Evolutionary conservation across 2,888 invertebrate genomes (phyloP).

Genomic region (Sepioteuthis lessoniana): DNA sequence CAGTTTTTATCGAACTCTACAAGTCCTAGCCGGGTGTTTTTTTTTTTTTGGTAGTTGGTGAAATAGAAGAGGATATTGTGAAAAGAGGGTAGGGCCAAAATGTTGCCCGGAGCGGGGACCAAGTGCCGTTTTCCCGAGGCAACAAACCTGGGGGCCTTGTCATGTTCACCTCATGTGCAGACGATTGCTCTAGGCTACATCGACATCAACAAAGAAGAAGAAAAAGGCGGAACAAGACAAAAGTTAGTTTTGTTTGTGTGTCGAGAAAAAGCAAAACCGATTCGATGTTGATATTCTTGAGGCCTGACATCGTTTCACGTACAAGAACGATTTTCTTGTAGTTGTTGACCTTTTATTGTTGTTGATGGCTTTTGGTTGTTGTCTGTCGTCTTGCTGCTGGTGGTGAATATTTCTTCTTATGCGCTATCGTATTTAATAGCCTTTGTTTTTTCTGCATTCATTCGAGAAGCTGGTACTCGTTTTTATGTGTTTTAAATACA

Average conservation of each 20-base stretch:
- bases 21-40: background rate
- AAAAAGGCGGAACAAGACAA: background rate
- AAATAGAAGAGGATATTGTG: background rate
- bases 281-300: background rate
- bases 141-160: background rate
- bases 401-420: background rate
- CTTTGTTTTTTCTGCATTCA: background rate
- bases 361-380: background rate
- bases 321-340: background rate
- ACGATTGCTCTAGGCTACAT: background rate
- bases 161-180: background rate
- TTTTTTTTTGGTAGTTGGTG: background rate
- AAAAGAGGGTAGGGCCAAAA: background rate
- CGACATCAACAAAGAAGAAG: conserved; percentile 13
- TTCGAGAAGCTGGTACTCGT: background rate
- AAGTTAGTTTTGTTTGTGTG: background rate
- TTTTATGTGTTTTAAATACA: background rate
- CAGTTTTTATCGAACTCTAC: background rate
- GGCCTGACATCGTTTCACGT: conserved; percentile 2
- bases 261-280: background rate
- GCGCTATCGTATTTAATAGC: background rate
- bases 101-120: background rate
- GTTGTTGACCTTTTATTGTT: background rate
- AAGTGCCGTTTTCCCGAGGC: background rate
- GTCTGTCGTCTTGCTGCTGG: background rate